Conservation (phyloP, 2,113 vertebrate genomes). For the Sardina pilchardus region DNA sequence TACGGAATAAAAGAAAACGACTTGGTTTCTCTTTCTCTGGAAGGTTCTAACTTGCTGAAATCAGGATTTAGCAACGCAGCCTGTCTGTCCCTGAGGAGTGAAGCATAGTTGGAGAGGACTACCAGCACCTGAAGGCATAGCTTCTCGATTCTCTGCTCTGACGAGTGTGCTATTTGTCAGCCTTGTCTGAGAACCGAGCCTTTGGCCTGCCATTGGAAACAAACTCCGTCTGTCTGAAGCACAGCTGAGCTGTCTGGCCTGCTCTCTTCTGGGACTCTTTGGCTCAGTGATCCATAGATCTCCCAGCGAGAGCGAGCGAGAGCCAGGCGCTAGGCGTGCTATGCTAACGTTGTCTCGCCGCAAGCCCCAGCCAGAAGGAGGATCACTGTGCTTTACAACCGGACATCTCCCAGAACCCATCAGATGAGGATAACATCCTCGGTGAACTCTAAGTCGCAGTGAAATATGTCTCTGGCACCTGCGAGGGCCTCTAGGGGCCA, state of each 20-base stretch:
- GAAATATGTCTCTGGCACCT: background rate
- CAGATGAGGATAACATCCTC: background rate
- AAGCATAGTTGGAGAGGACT: background rate
- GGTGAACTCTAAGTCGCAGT: background rate
- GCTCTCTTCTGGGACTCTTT: background rate
- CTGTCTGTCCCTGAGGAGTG: background rate
- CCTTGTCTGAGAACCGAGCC: background rate
- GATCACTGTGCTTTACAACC: background rate
- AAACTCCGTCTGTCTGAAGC: slow-evolving; percentile 9
- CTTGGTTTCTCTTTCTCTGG: background rate
- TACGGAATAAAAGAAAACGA: slow-evolving; percentile 8
- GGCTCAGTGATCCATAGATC: background rate
- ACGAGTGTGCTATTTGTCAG: background rate
- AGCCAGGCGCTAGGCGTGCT: background rate
- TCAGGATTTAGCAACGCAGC: background rate
- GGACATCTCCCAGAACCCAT: background rate
- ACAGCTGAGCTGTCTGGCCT: slow-evolving; percentile 14
- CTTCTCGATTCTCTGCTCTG: background rate
- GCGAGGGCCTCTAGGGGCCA: background rate
- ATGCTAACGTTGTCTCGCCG: background rate
- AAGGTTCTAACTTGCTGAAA: background rate
- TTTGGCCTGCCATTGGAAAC: background rate
- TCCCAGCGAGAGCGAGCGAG: background rate
- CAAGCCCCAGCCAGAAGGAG: background rate
- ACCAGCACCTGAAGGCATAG: slow-evolving; percentile 1